Evolutionary conservation across 1,140 invertebrate species (phyloP).

Genomic region (Drosophila sulfurigaster): DNA sequence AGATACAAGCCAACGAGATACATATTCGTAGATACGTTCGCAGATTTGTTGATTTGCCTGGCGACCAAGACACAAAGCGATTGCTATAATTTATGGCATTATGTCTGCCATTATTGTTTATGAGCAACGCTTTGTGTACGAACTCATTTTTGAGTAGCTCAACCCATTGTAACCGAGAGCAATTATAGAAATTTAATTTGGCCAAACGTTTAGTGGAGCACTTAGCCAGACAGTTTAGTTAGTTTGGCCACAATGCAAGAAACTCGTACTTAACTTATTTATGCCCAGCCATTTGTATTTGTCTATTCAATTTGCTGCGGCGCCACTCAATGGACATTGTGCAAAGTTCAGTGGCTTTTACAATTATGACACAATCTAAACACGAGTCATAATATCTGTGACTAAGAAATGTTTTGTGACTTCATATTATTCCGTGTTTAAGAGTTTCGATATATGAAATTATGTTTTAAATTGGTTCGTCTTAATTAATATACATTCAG

Average conservation of each 20-base stretch:
- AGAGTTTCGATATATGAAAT: no score
- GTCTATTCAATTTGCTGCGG: slow-evolving; percentile 9
- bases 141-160: slow-evolving; percentile 23
- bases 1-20: not conserved
- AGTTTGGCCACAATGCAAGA: slow-evolving; percentile 10
- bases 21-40: not conserved
- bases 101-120: slow-evolving; percentile 1
- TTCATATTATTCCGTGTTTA: no score
- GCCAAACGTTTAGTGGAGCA: slow-evolving; percentile 22
- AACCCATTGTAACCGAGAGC: not conserved
- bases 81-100: slow-evolving; percentile 35
- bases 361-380: not conserved
- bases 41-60: not conserved
- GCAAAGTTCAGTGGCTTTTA: not conserved
- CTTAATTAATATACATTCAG: no score
- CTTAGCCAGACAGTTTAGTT: slow-evolving; percentile 1
- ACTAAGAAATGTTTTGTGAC: not conserved
- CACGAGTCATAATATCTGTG: not conserved
- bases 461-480: no score
- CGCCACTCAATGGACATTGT: not conserved
- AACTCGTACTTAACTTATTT: slow-evolving; percentile 4
- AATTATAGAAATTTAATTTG: slow-evolving; percentile 36
- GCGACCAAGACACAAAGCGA: slow-evolving; percentile 10
- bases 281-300: slow-evolving; percentile 35
- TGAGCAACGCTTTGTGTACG: not conserved